Conservation (phyloP, 2,113 vertebrate genomes). For the Clupea harengus region DNA sequence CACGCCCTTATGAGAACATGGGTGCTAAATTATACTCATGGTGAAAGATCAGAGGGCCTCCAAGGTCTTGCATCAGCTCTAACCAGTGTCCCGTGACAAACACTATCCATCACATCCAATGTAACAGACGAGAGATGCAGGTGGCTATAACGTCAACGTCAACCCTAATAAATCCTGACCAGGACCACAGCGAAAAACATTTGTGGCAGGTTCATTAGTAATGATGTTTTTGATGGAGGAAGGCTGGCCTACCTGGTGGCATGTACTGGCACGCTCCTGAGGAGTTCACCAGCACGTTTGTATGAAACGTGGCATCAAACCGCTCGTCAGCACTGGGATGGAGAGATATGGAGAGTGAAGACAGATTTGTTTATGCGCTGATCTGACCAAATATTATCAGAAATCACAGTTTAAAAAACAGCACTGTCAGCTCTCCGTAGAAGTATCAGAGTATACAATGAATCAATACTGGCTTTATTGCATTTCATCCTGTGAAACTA, state of each 20-base stretch:
- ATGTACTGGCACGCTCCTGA: constrained; percentile 84
- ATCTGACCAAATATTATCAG: not conserved
- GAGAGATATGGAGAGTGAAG: constrained; percentile 25
- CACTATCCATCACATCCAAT: not conserved
- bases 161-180: not conserved
- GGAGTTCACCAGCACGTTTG: constrained; percentile 86
- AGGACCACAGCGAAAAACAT: not conserved
- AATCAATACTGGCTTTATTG: not conserved
- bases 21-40: not conserved
- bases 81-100: not conserved
- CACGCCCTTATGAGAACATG: not conserved
- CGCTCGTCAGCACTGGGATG: constrained; percentile 86
- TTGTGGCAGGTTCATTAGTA: not conserved
- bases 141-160: not conserved
- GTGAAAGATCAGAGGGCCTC: not conserved
- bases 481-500: not conserved
- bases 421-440: not conserved
- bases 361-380: constrained; percentile 9
- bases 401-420: not conserved
- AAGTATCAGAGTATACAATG: not conserved
- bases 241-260: constrained; percentile 83
- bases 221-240: not conserved
- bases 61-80: constrained; percentile 1
- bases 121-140: not conserved
- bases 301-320: constrained; percentile 91